Conservation (phyloP, 2,888 invertebrate species). For the Ptilodon capucinus region DNA sequence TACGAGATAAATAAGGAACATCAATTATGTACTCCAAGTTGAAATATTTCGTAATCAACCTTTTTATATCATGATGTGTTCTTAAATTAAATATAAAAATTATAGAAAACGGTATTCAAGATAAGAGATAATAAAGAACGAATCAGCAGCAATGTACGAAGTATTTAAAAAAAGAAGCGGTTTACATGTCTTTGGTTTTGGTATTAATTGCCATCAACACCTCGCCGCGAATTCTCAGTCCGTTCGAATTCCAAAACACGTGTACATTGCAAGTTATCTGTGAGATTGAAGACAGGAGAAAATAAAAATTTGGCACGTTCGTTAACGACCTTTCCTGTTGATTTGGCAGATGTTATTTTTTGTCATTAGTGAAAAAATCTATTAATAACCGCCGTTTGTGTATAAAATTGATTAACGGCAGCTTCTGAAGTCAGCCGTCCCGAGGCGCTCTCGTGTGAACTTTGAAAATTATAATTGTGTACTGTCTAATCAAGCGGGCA, state of each 20-base stretch:
- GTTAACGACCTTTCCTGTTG: slow-evolving; percentile 67
- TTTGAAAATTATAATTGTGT: slow-evolving; percentile 68
- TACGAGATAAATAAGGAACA: no score
- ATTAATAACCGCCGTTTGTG: slow-evolving; percentile 77
- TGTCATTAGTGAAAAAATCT: slow-evolving; percentile 76
- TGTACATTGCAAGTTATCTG: slow-evolving; percentile 30
- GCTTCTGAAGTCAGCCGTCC: slow-evolving; percentile 76
- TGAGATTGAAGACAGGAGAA: slow-evolving; percentile 36
- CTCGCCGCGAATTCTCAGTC: slow-evolving; percentile 5
- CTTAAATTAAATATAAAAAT: background rate
- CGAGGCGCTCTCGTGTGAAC: slow-evolving; percentile 69
- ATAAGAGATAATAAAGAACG: background rate
- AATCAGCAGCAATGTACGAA: background rate
- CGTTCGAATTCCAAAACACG: slow-evolving; percentile 17
- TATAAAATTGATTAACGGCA: slow-evolving; percentile 76
- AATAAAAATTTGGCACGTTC: slow-evolving; percentile 63
- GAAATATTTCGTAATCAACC: no score
- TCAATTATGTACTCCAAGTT: no score
- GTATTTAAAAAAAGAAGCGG: background rate
- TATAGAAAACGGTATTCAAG: background rate
- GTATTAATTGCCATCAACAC: slow-evolving; percentile 6
- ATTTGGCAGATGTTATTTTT: slow-evolving; percentile 77
- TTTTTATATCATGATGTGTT: no score
- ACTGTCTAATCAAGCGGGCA: slow-evolving; percentile 59
- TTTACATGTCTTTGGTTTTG: background rate